Evolutionary conservation across 1,140 invertebrate genomes (phyloP).

Genomic region (Chlorops oryzae): DNA sequence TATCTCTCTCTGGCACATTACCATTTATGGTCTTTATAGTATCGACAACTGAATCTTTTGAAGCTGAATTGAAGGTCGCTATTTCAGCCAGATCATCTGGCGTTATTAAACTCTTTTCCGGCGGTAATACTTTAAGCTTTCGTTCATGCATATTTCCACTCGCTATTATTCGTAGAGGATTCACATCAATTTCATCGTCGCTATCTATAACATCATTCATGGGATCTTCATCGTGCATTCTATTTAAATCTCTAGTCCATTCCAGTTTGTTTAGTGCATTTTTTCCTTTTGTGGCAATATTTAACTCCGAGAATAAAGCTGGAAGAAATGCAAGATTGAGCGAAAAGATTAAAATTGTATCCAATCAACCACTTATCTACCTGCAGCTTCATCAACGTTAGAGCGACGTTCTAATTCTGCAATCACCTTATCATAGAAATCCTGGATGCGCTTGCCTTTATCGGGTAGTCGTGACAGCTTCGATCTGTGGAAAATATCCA

Average conservation of each 20-base stretch:
- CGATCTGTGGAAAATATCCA: constrained; percentile 17
- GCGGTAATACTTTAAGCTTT: constrained; percentile 52
- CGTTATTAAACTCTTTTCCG: constrained; percentile 55
- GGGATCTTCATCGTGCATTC: constrained; percentile 24
- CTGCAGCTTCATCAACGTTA: constrained; percentile 55
- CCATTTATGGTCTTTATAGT: background rate
- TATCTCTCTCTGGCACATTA: background rate
- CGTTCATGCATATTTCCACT: constrained; percentile 56
- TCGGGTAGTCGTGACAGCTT: constrained; percentile 55
- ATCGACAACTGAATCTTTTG: constrained; percentile 20
- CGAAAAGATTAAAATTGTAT: too few relatives aligned
- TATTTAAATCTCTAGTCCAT: constrained; percentile 56
- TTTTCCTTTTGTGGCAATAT: constrained; percentile 54
- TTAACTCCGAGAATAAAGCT: constrained; percentile 55
- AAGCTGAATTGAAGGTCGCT: constrained; percentile 39
- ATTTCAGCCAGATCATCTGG: constrained; percentile 57
- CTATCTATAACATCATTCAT: constrained; percentile 52
- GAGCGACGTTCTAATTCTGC: constrained; percentile 53
- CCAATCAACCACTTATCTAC: too few relatives aligned
- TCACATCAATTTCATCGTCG: constrained; percentile 59
- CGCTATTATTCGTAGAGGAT: constrained; percentile 61
- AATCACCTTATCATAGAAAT: constrained; percentile 53
- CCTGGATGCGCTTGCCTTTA: constrained; percentile 60
- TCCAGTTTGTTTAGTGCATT: constrained; percentile 57
- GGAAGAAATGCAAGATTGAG: too few relatives aligned